Percentiles rank a stretch among this genome's conserved stretches.
phyloP scores from a whole-genome alignment of 2,113 vertebrate species.

The Aegotheles bennettii region DNA sequence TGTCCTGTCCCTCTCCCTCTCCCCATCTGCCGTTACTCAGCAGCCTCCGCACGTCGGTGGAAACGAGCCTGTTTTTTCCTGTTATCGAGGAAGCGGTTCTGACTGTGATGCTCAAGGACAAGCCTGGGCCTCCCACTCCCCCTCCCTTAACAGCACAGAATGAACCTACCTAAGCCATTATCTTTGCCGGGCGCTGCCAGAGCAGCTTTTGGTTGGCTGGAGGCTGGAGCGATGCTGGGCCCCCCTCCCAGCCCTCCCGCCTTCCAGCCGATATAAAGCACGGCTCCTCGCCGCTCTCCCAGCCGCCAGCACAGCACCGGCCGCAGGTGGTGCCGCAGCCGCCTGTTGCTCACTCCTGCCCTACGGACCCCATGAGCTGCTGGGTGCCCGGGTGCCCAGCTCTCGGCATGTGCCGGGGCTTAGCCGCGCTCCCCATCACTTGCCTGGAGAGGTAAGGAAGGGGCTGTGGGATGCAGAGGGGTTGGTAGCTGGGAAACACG shows the following conservation, averaged over 20 bases:
- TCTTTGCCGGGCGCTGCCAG: neutral
- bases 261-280: conserved; percentile 74
- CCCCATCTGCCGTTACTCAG: neutral
- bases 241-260: conserved; percentile 17
- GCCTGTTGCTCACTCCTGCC: neutral
- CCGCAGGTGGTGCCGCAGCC: neutral
- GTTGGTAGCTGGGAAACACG: neutral
- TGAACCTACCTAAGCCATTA: conserved; percentile 16
- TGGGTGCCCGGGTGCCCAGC: neutral
- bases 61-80: neutral
- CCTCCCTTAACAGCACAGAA: neutral
- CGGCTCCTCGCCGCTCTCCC: neutral
- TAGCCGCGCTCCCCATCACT: conserved; percentile 76
- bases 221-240: neutral
- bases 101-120: conserved; percentile 44
- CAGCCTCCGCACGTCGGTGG: neutral
- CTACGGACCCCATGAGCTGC: neutral
- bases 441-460: conserved; percentile 87
- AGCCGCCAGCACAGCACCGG: fast-evolving
- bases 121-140: neutral
- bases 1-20: neutral
- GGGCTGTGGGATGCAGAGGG: neutral
- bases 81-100: neutral
- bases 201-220: conserved; percentile 43
- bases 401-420: conserved; percentile 82